Evolutionary conservation across 35 echinoderm and acorn worm species (phyloP).

Genomic region (Ophiothrix spiculata): DNA sequence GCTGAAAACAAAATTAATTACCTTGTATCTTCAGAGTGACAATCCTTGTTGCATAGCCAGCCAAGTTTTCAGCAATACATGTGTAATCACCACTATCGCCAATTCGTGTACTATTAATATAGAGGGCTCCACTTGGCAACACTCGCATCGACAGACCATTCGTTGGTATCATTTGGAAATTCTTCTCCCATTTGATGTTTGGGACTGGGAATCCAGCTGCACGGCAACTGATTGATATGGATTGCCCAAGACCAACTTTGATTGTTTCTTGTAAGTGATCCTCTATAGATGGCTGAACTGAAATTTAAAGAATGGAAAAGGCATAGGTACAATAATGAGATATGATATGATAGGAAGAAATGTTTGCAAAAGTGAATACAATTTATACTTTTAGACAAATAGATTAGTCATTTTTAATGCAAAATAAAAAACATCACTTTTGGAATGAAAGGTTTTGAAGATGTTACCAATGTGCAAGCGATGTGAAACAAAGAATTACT

Average conservation of each 20-base stretch:
- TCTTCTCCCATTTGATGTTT: conserved; percentile 67
- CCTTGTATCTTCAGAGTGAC: conserved; percentile 51
- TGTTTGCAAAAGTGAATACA: too few species aligned
- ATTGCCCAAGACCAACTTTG: conserved; percentile 37
- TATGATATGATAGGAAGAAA: too few species aligned
- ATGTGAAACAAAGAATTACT: too few species aligned
- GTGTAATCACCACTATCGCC: conserved; percentile 70
- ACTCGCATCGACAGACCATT: conserved; percentile 35
- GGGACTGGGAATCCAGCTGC: conserved; percentile 66
- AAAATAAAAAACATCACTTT: not conserved
- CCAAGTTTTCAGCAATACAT: conserved; percentile 59
- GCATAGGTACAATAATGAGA: not conserved
- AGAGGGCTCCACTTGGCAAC: conserved; percentile 41
- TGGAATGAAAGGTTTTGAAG: too few species aligned
- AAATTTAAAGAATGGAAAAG: not conserved
- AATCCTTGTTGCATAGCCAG: conserved; percentile 35
- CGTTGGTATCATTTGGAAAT: conserved; percentile 27
- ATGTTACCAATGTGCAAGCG: too few species aligned
- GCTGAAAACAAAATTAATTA: not conserved
- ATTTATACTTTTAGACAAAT: too few species aligned
- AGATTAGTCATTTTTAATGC: not conserved
- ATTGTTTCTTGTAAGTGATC: conserved; percentile 22
- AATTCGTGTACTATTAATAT: conserved; percentile 78
- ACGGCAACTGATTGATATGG: conserved; percentile 57
- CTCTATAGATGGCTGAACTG: conserved; percentile 52